Percentiles rank a stretch among this genome's conserved stretches.
Evolutionary conservation across 1,140 invertebrate species (phyloP).

Genomic region (Oncopodura yosiiana): DNA sequence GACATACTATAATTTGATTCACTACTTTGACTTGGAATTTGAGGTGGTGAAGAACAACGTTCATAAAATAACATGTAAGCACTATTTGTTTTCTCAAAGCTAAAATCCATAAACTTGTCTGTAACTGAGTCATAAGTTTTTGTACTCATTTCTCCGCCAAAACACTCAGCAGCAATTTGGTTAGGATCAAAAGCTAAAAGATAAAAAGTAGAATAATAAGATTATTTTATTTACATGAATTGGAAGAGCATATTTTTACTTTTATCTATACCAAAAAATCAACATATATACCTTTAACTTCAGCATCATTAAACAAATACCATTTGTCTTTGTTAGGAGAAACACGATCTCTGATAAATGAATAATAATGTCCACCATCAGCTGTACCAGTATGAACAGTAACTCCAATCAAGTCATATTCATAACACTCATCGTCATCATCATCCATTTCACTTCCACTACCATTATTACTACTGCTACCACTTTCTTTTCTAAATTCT

Average conservation of each 20-base stretch:
- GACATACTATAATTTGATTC: slow-evolving; percentile 23
- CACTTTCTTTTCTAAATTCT: slow-evolving; percentile 9
- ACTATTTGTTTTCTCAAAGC: slow-evolving; percentile 93
- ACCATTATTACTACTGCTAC: slow-evolving; percentile 17
- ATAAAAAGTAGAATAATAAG: no score
- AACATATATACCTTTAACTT: no score
- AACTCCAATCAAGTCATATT: slow-evolving; percentile 88
- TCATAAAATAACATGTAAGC: slow-evolving; percentile 97
- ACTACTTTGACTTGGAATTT: background rate
- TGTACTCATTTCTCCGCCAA: slow-evolving; percentile 93
- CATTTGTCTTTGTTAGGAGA: slow-evolving; percentile 68
- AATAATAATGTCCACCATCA: slow-evolving; percentile 93
- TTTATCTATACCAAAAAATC: no score
- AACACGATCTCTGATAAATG: slow-evolving; percentile 77
- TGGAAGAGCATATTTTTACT: no score
- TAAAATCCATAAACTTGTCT: slow-evolving; percentile 94
- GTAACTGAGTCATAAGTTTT: slow-evolving; percentile 93
- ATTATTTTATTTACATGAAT: no score
- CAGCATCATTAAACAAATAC: slow-evolving; percentile 91
- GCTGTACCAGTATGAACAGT: slow-evolving; percentile 94
- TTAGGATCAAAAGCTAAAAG: slow-evolving; percentile 88
- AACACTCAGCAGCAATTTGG: slow-evolving; percentile 87
- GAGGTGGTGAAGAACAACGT: slow-evolving; percentile 42
- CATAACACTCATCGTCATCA: slow-evolving; percentile 50
- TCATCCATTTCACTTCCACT: slow-evolving; percentile 18